Conservation (phyloP, 2,113 vertebrate species). For the Boleophthalmus pectinirostris region DNA sequence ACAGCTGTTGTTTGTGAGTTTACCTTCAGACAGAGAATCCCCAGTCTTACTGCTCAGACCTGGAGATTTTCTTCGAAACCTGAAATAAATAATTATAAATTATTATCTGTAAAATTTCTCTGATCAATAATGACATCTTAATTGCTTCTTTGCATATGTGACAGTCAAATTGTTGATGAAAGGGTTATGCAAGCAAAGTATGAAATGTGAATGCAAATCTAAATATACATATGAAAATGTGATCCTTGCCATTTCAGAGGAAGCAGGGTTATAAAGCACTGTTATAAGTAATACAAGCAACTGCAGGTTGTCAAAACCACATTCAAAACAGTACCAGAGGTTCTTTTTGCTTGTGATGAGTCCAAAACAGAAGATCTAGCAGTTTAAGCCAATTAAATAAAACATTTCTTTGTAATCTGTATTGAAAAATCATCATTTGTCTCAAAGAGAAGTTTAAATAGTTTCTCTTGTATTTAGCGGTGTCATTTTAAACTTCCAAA, state of each 20-base stretch:
- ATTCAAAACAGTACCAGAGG: background rate
- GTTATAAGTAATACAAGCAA: background rate
- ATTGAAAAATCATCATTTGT: background rate
- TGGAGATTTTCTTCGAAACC: conserved; percentile 78
- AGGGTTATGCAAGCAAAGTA: no score
- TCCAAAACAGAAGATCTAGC: background rate
- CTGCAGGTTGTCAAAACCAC: background rate
- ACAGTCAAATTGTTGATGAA: conserved; percentile 40
- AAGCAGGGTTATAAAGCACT: conserved; percentile 1
- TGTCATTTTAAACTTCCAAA: background rate
- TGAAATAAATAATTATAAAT: conserved; percentile 40
- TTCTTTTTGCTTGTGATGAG: background rate
- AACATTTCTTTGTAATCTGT: background rate
- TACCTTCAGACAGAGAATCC: conserved; percentile 77
- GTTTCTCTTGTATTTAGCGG: background rate
- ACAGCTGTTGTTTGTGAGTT: background rate
- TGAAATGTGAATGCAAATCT: conserved; percentile 17
- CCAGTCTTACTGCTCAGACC: conserved; percentile 62
- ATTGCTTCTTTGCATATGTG: background rate
- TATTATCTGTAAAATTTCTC: background rate
- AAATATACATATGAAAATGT: conserved; percentile 45
- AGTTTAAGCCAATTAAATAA: background rate
- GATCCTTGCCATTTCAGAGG: conserved; percentile 13
- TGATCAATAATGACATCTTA: background rate
- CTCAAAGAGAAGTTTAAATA: background rate